Evolutionary conservation across 2,797 vertebrate genomes (phyloP), one percentile per base, ranked within the genome.

Genomic region (Poeciliopsis turneri): DNA sequence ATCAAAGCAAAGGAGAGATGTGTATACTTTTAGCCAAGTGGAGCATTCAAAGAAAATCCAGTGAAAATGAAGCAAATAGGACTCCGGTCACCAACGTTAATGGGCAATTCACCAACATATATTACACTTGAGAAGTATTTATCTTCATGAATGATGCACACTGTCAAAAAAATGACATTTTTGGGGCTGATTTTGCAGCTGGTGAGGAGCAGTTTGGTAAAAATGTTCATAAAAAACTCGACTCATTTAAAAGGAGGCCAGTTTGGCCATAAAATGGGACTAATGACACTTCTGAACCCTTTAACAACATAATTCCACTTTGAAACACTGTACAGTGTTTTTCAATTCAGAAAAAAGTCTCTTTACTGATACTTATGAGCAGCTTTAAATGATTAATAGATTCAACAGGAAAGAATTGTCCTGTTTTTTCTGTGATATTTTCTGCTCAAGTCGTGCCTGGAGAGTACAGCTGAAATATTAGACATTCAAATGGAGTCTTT

Each of bases 71-170:
- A 88, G 90, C 84, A 89, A 90, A 90, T 41, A 84, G 75, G 77
- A 23, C 77, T 85, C 78, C 36, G 57, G 84, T 82, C 79, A 76
- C 78, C 47, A 5, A 53, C 74, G 83, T 84, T 91, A 86, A 93
- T 92, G 85, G 88, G 82, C 90, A 89, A 92, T 93, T 91, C 90
- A 90, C 76, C 77, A 59, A 68, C 74, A 4, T 78, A 88, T 84
- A 91, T 89, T 77, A 79, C 81, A 81, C 85, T 75, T 36, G 53
- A 82, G 77, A 72, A 69, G 70, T 49, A 47, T 73, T 80, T 76
- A 76, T 81, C 69, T 18, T 33, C 28, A 76, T 72, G 36, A 59
- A 75, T 84, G 74, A 86, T 80, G 76, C 61, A 61, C 30, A 23
- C 72, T 46, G 74, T 78, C 81, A 9, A 87, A 78, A 78, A 75